Evolutionary conservation across 2,797 vertebrate species (phyloP), one percentile per base, ranked within the genome.

Genomic region (Tinamus major): DNA sequence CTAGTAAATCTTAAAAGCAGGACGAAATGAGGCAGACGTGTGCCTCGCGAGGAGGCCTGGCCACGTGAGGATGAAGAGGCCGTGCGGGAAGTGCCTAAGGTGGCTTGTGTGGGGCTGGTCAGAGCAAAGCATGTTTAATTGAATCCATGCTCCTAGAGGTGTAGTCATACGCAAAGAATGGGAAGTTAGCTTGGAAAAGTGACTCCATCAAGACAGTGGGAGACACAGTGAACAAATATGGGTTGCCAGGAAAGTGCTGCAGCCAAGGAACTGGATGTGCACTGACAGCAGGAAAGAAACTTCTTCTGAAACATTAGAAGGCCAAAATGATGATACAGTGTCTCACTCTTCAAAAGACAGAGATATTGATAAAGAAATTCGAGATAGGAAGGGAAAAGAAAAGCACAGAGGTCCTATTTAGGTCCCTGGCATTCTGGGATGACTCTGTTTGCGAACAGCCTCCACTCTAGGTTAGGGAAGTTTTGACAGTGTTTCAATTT

Each of bases 401-500:
- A 56, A 56, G n/a, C 72, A 87, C 68, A 94, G 62, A 71, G 35
- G 19, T 82, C 37, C 41, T 71, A 3, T 90, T 95, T 74, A 86
- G 68, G 49, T 81, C 70, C 46, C 55, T 71, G 21, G 61, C 77
- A 69, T 62, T 94, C 89, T 85, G 69, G 37, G 24, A 55, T 78
- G 72, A 91, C 72, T 79, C 80, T 6, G 1, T 10, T 71, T 91
- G 94, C 9, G 1, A 85, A 71, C 26, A 85, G 37, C 4, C 61
- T 33, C 29, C 53, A 46, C 58, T 84, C 56, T n/a, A 74, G 79
- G n/a, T 41, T 80, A 51, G 31, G 79, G 62, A 69, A 69, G 13
- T 71, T 93, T 90, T 90, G 37, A 33, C 49, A 87, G 37, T n/a
- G 62, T 62, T 93, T 93, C 62, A 44, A 29, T 85, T 84, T 63